Conservation (phyloP, 2,888 invertebrate genomes). For the Callyntrura guangdongensis region DNA sequence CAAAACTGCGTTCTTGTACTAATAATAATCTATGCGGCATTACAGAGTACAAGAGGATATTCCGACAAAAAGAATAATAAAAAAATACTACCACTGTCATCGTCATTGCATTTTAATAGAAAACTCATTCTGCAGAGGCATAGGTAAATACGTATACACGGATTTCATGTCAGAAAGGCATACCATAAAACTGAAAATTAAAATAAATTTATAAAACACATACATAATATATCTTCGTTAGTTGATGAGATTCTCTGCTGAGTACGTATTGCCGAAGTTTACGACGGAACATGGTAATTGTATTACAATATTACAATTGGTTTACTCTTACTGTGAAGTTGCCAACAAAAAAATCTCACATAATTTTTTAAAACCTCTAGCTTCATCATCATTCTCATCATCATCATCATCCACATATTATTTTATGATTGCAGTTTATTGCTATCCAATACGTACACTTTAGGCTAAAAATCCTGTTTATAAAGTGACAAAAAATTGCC, state of each 20-base stretch:
- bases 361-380: not conserved
- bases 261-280: not conserved
- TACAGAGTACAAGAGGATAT: conserved; percentile 34
- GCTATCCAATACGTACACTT: conserved; percentile 4
- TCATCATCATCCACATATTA: not conserved
- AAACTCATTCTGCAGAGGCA: conserved; percentile 25
- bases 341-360: not conserved
- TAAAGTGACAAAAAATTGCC: conserved; percentile 63
- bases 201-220: conserved; percentile 23
- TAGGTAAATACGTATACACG: not conserved
- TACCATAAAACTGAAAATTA: conserved; percentile 44
- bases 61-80: not conserved
- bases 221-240: not conserved
- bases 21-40: not conserved
- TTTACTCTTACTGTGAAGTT: not conserved
- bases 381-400: not conserved
- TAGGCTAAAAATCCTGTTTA: conserved; percentile 60
- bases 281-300: not conserved
- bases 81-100: not conserved
- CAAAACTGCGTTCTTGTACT: too few relatives aligned
- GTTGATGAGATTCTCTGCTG: not conserved
- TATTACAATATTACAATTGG: not conserved
- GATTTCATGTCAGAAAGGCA: conserved; percentile 46
- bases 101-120: conserved; percentile 47
- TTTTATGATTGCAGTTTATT: conserved; percentile 28